Percentiles rank a stretch among this genome's conserved stretches.
Conservation (phyloP, 2,888 invertebrate species). For the Cerastis leucographa region DNA sequence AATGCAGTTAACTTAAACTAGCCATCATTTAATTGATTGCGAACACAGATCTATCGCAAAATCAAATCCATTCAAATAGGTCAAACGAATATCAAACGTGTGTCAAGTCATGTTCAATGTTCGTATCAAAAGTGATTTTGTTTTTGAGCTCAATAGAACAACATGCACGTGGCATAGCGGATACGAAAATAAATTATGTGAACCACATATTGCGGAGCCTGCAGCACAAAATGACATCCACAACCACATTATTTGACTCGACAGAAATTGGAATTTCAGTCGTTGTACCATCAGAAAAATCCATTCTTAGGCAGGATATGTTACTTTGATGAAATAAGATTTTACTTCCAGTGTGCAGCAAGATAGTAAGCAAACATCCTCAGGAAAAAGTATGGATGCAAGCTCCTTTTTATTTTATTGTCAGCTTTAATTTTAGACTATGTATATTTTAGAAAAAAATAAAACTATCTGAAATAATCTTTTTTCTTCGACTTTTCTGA, state of each 20-base stretch:
- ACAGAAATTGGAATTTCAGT: background rate
- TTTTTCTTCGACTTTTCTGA: constrained; percentile 1
- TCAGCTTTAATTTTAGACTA: too few species aligned
- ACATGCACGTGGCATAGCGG: background rate
- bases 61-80: background rate
- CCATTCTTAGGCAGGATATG: constrained; percentile 12
- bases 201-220: background rate
- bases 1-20: background rate
- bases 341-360: constrained; percentile 21
- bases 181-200: background rate
- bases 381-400: constrained; percentile 1
- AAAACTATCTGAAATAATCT: too few species aligned
- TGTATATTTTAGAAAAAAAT: too few species aligned
- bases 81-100: background rate
- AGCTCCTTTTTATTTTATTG: constrained; percentile 14
- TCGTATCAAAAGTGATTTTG: background rate
- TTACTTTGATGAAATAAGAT: constrained; percentile 43
- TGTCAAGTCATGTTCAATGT: background rate
- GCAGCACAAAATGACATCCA: constrained; percentile 16
- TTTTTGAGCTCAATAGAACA: background rate
- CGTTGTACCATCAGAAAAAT: constrained; percentile 27
- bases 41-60: background rate
- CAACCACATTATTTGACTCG: background rate
- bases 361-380: constrained; percentile 16
- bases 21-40: background rate